phyloP scores from a whole-genome alignment of 2,797 vertebrate genomes.

The Pygocentrus nattereri region DNA sequence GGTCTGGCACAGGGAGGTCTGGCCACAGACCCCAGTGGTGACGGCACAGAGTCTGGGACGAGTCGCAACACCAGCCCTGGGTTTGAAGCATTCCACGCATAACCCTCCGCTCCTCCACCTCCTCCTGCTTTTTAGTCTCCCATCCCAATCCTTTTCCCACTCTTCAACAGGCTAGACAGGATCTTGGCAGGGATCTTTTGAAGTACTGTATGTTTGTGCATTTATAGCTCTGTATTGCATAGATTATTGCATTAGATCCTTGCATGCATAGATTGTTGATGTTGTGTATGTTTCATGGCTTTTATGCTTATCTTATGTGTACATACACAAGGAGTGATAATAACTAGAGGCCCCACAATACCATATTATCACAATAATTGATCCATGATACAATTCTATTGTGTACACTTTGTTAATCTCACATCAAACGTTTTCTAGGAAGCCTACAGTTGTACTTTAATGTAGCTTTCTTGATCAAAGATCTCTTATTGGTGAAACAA shows the following conservation, averaged over 20 bases:
- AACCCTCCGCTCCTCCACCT: conserved; percentile 71
- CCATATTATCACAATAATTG: background rate
- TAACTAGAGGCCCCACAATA: background rate
- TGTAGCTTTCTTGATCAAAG: too few species aligned
- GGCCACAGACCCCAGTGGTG: conserved; percentile 87
- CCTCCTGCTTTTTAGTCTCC: conserved; percentile 19
- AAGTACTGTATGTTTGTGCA: conserved; percentile 48
- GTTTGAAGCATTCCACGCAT: conserved; percentile 84
- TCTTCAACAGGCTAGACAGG: conserved; percentile 31
- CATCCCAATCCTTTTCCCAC: conserved; percentile 40
- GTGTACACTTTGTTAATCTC: background rate
- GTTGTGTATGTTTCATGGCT: background rate
- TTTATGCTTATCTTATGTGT: conserved; percentile 16
- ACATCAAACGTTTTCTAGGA: background rate
- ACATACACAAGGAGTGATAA: background rate
- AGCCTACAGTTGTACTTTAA: too few species aligned
- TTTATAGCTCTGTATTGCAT: conserved; percentile 36
- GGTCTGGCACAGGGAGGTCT: conserved; percentile 89
- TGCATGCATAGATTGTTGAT: conserved; percentile 24
- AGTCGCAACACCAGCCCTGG: conserved; percentile 86
- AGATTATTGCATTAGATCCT: conserved; percentile 18
- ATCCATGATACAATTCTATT: too few species aligned
- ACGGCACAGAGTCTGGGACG: conserved; percentile 89
- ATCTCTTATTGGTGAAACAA: too few species aligned
- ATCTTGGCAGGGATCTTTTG: conserved; percentile 32